These are phyloP conservation scores for Ophion ventricosus DNA, from an alignment of 2,888 invertebrate species.

Conservation along the genomic window DNA sequence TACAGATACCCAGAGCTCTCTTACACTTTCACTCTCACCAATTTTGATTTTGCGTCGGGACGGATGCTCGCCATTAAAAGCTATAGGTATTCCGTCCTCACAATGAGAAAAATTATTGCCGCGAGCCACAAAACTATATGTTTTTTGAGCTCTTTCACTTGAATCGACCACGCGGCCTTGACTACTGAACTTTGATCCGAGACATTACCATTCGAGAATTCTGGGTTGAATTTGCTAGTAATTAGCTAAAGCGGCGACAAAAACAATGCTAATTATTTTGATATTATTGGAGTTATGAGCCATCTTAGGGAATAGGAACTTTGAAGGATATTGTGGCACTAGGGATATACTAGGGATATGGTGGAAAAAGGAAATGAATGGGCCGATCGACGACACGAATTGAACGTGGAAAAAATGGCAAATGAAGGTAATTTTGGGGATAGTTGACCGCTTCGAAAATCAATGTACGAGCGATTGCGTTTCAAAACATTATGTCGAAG, in stretches of 20 bases:
- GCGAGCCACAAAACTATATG: background rate
- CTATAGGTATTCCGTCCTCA: background rate
- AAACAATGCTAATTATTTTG: background rate
- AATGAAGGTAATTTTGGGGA: background rate
- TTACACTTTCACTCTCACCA: constrained; percentile 60
- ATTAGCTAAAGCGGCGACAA: background rate
- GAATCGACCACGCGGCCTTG: background rate
- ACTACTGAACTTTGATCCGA: background rate
- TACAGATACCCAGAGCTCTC: background rate
- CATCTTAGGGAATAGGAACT: background rate
- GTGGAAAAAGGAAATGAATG: too few species aligned
- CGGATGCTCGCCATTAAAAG: background rate
- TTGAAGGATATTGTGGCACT: too few species aligned
- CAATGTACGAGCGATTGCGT: background rate
- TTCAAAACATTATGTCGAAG: background rate
- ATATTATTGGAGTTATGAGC: background rate
- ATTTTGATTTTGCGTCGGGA: constrained; percentile 36
- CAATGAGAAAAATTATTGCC: background rate
- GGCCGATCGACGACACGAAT: too few species aligned
- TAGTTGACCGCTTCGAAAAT: background rate
- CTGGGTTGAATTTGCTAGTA: background rate
- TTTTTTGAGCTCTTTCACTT: background rate
- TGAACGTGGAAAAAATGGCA: background rate
- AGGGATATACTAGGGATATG: too few species aligned
- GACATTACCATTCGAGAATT: background rate